Base-by-base conservation (phyloP, 2,888 invertebrate genomes). In the Acronicta aceris region DNA sequence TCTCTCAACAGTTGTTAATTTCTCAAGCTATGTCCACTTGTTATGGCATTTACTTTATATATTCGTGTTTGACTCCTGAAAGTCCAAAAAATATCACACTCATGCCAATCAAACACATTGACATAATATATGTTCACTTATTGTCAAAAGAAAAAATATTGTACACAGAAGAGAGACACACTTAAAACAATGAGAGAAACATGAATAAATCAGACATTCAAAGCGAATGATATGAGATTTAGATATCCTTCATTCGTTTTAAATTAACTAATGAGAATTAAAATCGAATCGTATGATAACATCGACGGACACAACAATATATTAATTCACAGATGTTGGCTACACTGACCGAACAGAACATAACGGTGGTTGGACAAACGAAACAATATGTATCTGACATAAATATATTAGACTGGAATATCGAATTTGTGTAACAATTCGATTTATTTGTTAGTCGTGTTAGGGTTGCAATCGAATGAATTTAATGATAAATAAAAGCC, bases 331-430 rank as follows among this genome's bases (percentile, higher is more conserved):
- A 88, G 75, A 84, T 84, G 80, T 86, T 87, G 83, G 89, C 93
- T 87, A 94, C 94, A 94, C 89, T 85, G 93, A 93, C 87, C 83
- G 80, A 93, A 93, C 84, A 90, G 85, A 94, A 92, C 83, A 93
- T 82, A 91, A 91, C 78, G 84, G 83, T 87, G 89, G 81, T 79
- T 83, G 82, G 78, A 86, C 82, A 85, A 84, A 86, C 74, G 70
- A 83, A 83, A 83, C 72, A 80, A 78, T 74, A 82, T 82, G 80
- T 81, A 82, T 85, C 84, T 84, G 83, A 84, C 81, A 85, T 50
- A 81, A 75, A 81, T 79, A 79, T 5, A 36, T 74, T 77, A 83
- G 74, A 78, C 75, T 81, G 82, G 81, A 81, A 71, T 78, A 86
- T 89, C 88, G 90, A 86, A 87, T 84, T 79, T 79, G 85, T 87